Evolutionary conservation across 1,140 invertebrate species (phyloP).

Genomic region (Drosophila sucinea): DNA sequence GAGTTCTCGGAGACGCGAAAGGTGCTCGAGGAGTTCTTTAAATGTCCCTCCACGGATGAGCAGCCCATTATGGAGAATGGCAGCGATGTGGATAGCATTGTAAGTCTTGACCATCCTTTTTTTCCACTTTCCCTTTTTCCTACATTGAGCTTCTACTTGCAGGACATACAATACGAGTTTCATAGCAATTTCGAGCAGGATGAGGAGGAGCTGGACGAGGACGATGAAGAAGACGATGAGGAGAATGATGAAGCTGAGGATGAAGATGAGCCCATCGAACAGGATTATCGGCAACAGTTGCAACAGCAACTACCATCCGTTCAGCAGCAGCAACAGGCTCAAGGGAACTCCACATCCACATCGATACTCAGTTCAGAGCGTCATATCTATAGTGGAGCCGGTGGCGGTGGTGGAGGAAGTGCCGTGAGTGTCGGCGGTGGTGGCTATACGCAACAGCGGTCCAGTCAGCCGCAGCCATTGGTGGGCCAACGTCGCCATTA

Average conservation of each 20-base stretch:
- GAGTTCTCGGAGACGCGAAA: constrained; percentile 96
- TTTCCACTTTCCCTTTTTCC: background rate
- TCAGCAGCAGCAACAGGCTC: constrained; percentile 27
- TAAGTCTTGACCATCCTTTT: constrained; percentile 41
- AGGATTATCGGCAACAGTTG: constrained; percentile 61
- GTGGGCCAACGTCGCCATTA: constrained; percentile 60
- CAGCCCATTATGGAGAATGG: constrained; percentile 83
- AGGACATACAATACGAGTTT: constrained; percentile 82
- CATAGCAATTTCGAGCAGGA: constrained; percentile 77
- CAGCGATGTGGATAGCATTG: constrained; percentile 82
- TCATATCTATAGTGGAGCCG: constrained; percentile 39
- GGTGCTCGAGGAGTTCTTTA: constrained; percentile 96
- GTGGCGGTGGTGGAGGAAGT: background rate
- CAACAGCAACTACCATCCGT: constrained; percentile 35
- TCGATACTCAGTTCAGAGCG: constrained; percentile 32
- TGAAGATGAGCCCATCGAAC: constrained; percentile 60
- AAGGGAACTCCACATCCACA: constrained; percentile 19
- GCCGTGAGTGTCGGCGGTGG: constrained; percentile 1
- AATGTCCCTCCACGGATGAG: constrained; percentile 88
- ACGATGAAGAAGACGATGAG: constrained; percentile 62
- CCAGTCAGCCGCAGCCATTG: constrained; percentile 26
- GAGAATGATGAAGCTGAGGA: constrained; percentile 67
- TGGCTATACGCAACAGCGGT: constrained; percentile 35
- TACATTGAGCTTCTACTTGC: background rate
- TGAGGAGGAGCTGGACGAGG: constrained; percentile 74